These are phyloP conservation scores for Acanthosepion pharaonis DNA, from an alignment of 2,888 invertebrate species.

Conservation along the genomic window DNA sequence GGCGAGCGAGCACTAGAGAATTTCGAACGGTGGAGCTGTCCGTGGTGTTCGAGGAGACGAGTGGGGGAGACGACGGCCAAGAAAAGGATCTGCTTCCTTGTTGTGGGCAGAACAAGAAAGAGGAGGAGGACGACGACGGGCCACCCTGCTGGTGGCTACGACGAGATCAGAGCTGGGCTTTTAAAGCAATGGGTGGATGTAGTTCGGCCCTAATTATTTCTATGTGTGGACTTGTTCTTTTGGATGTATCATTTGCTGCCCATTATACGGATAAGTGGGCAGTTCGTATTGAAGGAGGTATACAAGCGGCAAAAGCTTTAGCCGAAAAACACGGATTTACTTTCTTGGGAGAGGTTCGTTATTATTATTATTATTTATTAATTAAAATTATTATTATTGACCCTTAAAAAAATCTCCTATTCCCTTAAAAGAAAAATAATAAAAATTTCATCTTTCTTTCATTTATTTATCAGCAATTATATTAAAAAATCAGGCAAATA, in stretches of 20 bases:
- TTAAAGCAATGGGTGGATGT: conserved; percentile 59
- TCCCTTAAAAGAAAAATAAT: too few species aligned
- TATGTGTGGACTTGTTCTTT: conserved; percentile 57
- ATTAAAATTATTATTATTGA: too few species aligned
- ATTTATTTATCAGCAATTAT: too few species aligned
- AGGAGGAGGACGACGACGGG: conserved; percentile 34
- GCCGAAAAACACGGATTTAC: conserved; percentile 70
- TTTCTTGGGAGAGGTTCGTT: conserved; percentile 63
- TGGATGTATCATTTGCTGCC: conserved; percentile 55
- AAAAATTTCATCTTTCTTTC: too few species aligned
- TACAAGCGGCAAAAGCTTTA: conserved; percentile 62
- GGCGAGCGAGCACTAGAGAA: background rate
- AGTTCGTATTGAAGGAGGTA: conserved; percentile 68
- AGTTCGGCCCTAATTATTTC: conserved; percentile 56
- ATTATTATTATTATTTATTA: background rate
- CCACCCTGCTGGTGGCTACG: conserved; percentile 44
- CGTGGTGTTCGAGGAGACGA: background rate
- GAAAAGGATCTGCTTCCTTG: background rate
- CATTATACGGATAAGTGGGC: conserved; percentile 72
- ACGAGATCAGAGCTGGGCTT: conserved; percentile 44
- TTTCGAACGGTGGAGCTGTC: background rate
- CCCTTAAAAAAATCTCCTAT: too few species aligned
- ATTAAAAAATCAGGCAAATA: too few species aligned
- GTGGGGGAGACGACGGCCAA: conserved; percentile 14
- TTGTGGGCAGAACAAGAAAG: background rate